Evolutionary conservation across 1,140 invertebrate genomes (phyloP).

Genomic region (Atta texana): DNA sequence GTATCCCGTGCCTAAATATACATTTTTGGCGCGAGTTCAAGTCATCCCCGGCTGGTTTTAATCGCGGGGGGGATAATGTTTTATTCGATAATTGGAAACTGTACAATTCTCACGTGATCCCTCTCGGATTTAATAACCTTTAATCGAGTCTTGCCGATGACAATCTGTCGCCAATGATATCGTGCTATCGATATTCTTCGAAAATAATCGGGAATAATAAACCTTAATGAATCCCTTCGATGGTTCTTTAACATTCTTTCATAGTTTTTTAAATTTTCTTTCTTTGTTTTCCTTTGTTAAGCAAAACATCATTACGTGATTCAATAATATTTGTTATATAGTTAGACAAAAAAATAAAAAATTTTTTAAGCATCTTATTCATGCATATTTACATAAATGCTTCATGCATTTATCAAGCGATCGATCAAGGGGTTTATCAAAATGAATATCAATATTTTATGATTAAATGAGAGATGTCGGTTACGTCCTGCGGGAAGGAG

Average conservation of each 20-base stretch:
- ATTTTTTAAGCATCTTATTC: background rate
- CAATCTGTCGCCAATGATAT: slow-evolving; percentile 42
- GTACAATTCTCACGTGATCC: slow-evolving; percentile 46
- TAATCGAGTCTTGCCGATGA: slow-evolving; percentile 60
- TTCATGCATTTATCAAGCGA: slow-evolving; percentile 41
- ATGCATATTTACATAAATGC: background rate
- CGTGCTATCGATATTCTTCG: slow-evolving; percentile 50
- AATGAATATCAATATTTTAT: slow-evolving; percentile 30
- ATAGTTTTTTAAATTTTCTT: slow-evolving; percentile 54
- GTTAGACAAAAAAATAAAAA: background rate
- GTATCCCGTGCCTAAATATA: slow-evolving; percentile 73
- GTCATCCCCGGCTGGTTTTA: slow-evolving; percentile 68
- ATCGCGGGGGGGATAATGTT: slow-evolving; percentile 73
- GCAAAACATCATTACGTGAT: background rate
- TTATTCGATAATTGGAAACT: slow-evolving; percentile 75
- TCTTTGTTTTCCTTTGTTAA: slow-evolving; percentile 49
- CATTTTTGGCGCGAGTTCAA: slow-evolving; percentile 70
- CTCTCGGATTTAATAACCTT: slow-evolving; percentile 53
- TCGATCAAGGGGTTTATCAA: slow-evolving; percentile 32
- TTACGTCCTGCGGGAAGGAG: slow-evolving; percentile 57
- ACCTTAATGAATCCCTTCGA: slow-evolving; percentile 61
- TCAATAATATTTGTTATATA: background rate
- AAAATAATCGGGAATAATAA: slow-evolving; percentile 48
- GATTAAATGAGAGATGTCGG: slow-evolving; percentile 47
- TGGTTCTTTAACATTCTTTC: slow-evolving; percentile 38